Percentiles rank a stretch among this genome's conserved stretches.
Conservation (phyloP, 1,140 invertebrate species). For the Phenacoccus solenopsis region DNA sequence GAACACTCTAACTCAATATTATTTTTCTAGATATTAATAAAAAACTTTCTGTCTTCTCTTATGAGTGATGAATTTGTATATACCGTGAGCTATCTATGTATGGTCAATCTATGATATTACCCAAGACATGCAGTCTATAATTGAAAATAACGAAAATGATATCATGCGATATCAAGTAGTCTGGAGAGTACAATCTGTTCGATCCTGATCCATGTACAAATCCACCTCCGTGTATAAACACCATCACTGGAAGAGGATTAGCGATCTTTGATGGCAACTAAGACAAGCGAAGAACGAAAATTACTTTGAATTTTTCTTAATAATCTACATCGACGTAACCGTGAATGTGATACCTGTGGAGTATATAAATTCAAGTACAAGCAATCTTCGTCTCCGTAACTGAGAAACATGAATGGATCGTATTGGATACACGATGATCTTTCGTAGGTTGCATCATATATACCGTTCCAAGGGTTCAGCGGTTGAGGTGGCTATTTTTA, state of each 20-base stretch:
- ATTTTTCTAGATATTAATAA: too few relatives aligned
- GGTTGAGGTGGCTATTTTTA: conserved; percentile 1
- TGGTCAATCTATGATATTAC: too few relatives aligned
- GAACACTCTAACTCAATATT: too few relatives aligned
- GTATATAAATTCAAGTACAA: conserved; percentile 33
- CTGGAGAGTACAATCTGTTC: conserved; percentile 44
- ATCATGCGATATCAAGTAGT: conserved; percentile 57
- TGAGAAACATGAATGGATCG: conserved; percentile 19
- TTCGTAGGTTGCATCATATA: conserved; percentile 18
- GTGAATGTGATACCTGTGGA: conserved; percentile 23
- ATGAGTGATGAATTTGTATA: too few relatives aligned
- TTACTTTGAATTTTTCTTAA: too few relatives aligned
- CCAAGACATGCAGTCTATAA: conserved; percentile 53
- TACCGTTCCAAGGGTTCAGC: neutral
- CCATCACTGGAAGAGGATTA: conserved; percentile 44
- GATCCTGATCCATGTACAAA: conserved; percentile 38
- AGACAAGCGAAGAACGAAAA: too few relatives aligned
- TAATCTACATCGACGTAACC: neutral
- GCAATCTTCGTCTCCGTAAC: conserved; percentile 31
- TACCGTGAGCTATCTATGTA: too few relatives aligned
- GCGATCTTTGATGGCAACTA: neutral
- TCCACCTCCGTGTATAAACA: conserved; percentile 50
- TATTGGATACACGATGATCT: conserved; percentile 14
- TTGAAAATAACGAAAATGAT: conserved; percentile 65
- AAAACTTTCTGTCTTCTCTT: too few relatives aligned